Percentiles rank a stretch among this genome's conserved stretches.
Evolutionary conservation across 2,888 invertebrate species (phyloP).

Genomic region (Drosophila multiciliata): DNA sequence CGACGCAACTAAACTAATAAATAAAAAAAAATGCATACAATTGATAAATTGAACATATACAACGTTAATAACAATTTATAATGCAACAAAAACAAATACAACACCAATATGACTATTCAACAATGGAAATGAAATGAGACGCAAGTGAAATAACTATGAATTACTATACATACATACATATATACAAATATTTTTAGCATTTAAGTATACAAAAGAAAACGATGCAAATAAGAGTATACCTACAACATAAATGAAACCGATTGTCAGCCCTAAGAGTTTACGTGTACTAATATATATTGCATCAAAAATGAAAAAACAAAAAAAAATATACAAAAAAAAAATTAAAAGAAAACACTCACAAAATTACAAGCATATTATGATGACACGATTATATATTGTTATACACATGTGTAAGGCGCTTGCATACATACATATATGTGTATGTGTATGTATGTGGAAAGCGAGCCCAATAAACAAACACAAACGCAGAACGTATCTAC

Average conservation of each 20-base stretch:
- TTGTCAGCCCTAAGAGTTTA: slow-evolving; percentile 63
- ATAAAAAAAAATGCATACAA: slow-evolving; percentile 14
- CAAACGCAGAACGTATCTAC: not conserved
- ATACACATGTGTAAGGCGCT: slow-evolving; percentile 15
- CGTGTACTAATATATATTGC: slow-evolving; percentile 36
- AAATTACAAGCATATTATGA: slow-evolving; percentile 30
- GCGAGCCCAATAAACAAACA: not conserved
- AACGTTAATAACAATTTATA: slow-evolving; percentile 27
- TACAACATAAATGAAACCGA: slow-evolving; percentile 41
- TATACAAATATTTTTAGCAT: slow-evolving; percentile 53
- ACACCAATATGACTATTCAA: slow-evolving; percentile 27
- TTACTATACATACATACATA: slow-evolving; percentile 15
- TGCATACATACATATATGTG: slow-evolving; percentile 12
- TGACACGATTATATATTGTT: slow-evolving; percentile 12
- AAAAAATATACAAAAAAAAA: slow-evolving; percentile 20
- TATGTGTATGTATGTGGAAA: slow-evolving; percentile 19
- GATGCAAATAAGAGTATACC: slow-evolving; percentile 28
- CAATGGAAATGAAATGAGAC: slow-evolving; percentile 18
- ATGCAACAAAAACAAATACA: slow-evolving; percentile 11
- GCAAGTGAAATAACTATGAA: slow-evolving; percentile 28
- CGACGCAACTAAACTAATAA: slow-evolving; percentile 52
- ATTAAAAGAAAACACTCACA: slow-evolving; percentile 20
- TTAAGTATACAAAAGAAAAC: slow-evolving; percentile 45
- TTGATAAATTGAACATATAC: slow-evolving; percentile 21
- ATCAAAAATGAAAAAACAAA: slow-evolving; percentile 18